Base-by-base conservation (phyloP, 2,888 invertebrate species). In the Ormyrus pomaceus region DNA sequence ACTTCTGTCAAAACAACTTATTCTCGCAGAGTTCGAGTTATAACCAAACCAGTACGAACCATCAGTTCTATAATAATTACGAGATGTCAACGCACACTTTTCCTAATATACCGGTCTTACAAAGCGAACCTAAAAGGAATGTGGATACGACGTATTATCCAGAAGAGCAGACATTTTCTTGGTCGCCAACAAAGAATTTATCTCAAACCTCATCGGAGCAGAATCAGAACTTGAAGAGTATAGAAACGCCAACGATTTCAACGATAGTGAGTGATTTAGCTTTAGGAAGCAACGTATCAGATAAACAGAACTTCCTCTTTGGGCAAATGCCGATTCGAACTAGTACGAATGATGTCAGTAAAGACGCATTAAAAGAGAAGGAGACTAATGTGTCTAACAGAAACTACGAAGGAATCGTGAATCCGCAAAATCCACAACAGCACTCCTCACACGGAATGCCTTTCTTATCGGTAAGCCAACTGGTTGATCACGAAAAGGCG, bases 231-330 rank as follows among this genome's bases (percentile, higher is more conserved):
- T 82, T 88, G 3, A 90, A 90, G 64, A 77, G 84, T 5, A 86
- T 89, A 53, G 90, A 90, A 58, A 92, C 93, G 1, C 91, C 92
- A 1, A 93, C 93, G 34, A 87, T 94, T 70, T 93, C 94, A 7
- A 93, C 93, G n/a, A 86, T 94, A 62, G 92, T 94, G 1, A 93
- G 94, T 1, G 94, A 94, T 88, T 87, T 94, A 68, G 93, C 94
- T 0, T 86, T 94, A 8, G 91, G 91, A 1, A 89, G 90, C 0
- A 90, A 89, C 80, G 82, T 88, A 10, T 82, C 88, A 0, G 90
- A 90, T 46, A 91, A 90, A 53, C 90, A 90, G 73, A 89, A 87
- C 61, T 91, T 89, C 77, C 81, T 89, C 2, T 91, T 88, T 50
- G 85, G 87, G 0, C 89, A 89, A 53, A 85, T 86, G 80, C 83